A percentile compares a stretch with the other conserved stretches of the same genome.
Evolutionary conservation across 1,140 invertebrate genomes (phyloP).

Genomic region (Drosophila ercepeae): DNA sequence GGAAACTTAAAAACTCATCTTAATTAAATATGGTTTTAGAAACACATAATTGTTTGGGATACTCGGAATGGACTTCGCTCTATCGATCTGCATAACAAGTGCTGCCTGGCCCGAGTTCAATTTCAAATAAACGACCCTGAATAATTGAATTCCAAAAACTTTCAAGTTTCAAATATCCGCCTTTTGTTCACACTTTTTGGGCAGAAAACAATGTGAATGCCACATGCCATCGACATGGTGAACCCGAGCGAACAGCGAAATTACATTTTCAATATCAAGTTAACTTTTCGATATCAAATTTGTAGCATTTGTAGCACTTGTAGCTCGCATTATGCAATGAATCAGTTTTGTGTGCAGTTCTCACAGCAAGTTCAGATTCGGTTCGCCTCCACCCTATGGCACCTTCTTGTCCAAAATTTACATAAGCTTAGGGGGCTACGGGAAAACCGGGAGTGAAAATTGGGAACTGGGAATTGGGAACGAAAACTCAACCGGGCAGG

Average conservation of each 20-base stretch:
- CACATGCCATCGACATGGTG: slow-evolving; percentile 39
- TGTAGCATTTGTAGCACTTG: neutral
- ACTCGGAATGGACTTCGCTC: neutral
- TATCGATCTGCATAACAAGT: neutral
- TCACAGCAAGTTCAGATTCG: slow-evolving; percentile 53
- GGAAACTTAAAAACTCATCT: neutral
- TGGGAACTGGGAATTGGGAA: neutral
- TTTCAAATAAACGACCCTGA: slow-evolving; percentile 15
- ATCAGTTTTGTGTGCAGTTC: slow-evolving; percentile 62
- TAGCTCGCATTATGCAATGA: slow-evolving; percentile 55
- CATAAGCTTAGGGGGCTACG: slow-evolving; percentile 61
- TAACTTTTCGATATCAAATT: slow-evolving; percentile 44
- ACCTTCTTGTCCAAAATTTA: slow-evolving; percentile 44
- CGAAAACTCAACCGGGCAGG: neutral
- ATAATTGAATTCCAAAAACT: neutral
- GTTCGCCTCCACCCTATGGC: slow-evolving; percentile 1
- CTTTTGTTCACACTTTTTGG: slow-evolving; percentile 9
- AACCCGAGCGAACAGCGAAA: slow-evolving; percentile 16
- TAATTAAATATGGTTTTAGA: neutral
- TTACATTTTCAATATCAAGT: slow-evolving; percentile 33
- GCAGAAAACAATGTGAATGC: slow-evolving; percentile 10
- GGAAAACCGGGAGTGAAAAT: slow-evolving; percentile 11
- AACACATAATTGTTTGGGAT: neutral
- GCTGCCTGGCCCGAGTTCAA: neutral
- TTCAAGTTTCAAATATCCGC: slow-evolving; percentile 9